These are phyloP conservation scores for Scartelaos histophorus DNA, from an alignment of 2,113 vertebrate genomes.

Conservation along the genomic window DNA sequence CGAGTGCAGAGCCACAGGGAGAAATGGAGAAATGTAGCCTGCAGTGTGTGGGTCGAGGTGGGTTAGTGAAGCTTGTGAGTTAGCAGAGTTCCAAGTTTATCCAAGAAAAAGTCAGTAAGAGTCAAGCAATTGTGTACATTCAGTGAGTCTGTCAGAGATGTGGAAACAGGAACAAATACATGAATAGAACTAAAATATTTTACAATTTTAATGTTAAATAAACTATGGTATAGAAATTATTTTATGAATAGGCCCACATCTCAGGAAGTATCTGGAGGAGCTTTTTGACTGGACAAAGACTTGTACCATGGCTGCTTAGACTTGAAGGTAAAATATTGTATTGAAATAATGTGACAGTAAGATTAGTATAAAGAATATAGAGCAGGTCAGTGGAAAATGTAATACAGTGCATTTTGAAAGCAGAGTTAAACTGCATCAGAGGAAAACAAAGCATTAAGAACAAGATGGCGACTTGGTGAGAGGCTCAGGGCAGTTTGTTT, in stretches of 20 bases:
- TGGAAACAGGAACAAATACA: neutral
- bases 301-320: too few relatives aligned
- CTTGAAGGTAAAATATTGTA: too few relatives aligned
- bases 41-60: neutral
- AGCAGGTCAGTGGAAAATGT: neutral
- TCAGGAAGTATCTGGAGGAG: too few relatives aligned
- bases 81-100: slow-evolving; percentile 5
- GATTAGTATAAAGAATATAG: too few relatives aligned
- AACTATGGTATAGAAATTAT: too few relatives aligned
- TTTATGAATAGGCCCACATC: too few relatives aligned
- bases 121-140: neutral
- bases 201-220: too few relatives aligned
- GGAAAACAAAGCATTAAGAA: slow-evolving; percentile 44
- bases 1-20: slow-evolving; percentile 9
- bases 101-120: neutral
- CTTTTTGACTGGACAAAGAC: too few relatives aligned
- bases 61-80: neutral
- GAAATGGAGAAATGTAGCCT: slow-evolving; percentile 17
- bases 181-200: too few relatives aligned
- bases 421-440: slow-evolving; percentile 26
- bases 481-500: slow-evolving; percentile 56
- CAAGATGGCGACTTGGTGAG: slow-evolving; percentile 49
- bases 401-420: neutral
- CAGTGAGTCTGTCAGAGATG: neutral
- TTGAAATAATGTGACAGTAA: too few relatives aligned